Conservation (phyloP, 1,140 invertebrate genomes). For the Cryptotermes secundus region DNA sequence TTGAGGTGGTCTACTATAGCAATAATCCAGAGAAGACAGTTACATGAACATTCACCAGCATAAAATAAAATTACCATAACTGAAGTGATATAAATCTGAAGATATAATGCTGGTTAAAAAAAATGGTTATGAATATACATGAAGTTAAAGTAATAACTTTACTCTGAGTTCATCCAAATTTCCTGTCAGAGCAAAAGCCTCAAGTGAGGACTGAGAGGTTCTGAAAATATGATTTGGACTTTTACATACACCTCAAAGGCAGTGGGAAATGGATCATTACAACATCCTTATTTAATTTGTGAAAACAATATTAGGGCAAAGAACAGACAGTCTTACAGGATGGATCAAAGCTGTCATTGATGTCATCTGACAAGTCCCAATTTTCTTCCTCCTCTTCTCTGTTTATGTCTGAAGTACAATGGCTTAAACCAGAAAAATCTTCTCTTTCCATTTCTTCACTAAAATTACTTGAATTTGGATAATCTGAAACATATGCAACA, state of each 20-base stretch:
- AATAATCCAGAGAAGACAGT: not conserved
- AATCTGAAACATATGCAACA: not conserved
- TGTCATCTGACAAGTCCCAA: not conserved
- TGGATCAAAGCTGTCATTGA: slow-evolving; percentile 13
- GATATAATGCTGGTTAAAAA: no score
- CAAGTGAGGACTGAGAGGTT: no score
- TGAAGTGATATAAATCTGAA: not conserved
- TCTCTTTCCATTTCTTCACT: not conserved
- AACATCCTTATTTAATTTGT: no score
- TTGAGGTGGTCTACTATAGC: not conserved
- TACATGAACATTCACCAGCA: not conserved
- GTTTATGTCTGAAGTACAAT: not conserved
- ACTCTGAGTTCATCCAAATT: no score
- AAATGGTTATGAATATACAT: no score
- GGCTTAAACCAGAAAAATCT: not conserved
- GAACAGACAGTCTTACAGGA: not conserved
- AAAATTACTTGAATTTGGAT: not conserved
- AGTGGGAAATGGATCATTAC: no score
- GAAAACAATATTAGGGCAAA: not conserved
- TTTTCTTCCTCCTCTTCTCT: not conserved
- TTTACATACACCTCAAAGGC: no score
- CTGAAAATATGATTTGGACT: no score
- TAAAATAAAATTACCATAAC: not conserved
- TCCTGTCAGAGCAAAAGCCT: no score
- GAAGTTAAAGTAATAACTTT: no score